Conservation (phyloP, 2,113 vertebrate genomes). For the Macquaria australasica region DNA sequence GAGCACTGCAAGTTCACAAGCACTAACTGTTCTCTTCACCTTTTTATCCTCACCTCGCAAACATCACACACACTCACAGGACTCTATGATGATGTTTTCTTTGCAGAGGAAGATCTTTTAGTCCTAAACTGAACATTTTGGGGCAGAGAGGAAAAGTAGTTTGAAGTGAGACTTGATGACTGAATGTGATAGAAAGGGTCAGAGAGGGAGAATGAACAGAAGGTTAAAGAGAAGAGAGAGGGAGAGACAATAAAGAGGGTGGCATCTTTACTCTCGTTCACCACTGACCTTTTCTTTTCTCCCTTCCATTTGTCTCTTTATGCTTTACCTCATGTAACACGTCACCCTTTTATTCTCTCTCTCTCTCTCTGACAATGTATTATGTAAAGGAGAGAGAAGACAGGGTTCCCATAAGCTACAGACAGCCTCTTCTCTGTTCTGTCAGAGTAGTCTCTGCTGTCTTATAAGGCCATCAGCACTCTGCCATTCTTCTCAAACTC, state of each 20-base stretch:
- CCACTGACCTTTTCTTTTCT: not conserved
- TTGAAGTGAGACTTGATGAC: not conserved
- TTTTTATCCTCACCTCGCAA: not conserved
- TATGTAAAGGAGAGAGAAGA: not conserved
- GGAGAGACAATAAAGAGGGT: not conserved
- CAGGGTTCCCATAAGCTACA: not conserved
- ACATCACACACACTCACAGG: not conserved
- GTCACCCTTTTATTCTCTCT: not conserved
- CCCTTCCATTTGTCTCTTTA: not conserved
- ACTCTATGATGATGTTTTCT: too few relatives aligned
- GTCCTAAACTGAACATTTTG: not conserved
- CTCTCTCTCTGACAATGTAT: not conserved
- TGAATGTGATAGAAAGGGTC: not conserved
- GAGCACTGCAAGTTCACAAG: too few relatives aligned
- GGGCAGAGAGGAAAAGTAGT: not conserved
- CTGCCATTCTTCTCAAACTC: not conserved
- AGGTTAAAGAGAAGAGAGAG: not conserved
- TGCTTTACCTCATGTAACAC: not conserved
- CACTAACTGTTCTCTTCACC: too few relatives aligned
- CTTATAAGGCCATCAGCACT: not conserved
- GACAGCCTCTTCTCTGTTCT: constrained; percentile 11
- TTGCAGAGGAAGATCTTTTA: too few relatives aligned
- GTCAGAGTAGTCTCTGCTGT: not conserved
- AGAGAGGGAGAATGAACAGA: not conserved
- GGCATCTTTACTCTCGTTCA: not conserved